phyloP scores from a whole-genome alignment of 2,888 invertebrate species.

The Ormia ochracea region DNA sequence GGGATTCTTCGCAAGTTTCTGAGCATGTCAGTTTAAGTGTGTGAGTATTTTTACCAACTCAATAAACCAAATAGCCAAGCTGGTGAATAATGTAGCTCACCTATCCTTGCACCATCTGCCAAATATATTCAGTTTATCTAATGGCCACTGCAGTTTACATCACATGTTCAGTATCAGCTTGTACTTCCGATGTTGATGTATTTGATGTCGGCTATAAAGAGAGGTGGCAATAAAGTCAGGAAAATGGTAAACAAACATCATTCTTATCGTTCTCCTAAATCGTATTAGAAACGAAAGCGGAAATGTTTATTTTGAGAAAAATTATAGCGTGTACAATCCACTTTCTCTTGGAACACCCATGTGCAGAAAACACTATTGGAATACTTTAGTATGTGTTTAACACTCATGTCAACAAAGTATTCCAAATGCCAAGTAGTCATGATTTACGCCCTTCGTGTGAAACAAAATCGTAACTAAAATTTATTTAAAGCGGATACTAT shows the following conservation, averaged over 20 bases:
- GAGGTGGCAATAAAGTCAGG: constrained; percentile 54
- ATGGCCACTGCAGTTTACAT: constrained; percentile 27
- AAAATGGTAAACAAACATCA: constrained; percentile 41
- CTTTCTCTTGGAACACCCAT: background rate
- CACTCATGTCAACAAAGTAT: constrained; percentile 82
- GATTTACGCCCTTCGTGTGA: constrained; percentile 2
- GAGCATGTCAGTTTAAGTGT: background rate
- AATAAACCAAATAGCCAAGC: constrained; percentile 16
- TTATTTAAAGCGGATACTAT: constrained; percentile 63
- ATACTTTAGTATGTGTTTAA: constrained; percentile 25
- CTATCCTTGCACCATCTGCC: background rate
- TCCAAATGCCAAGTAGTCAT: background rate
- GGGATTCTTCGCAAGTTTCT: background rate
- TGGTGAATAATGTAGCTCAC: background rate
- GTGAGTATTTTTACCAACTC: background rate
- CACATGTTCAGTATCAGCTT: background rate
- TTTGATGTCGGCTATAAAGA: constrained; percentile 9
- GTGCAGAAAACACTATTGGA: background rate
- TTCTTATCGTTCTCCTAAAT: constrained; percentile 5
- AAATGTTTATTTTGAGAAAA: constrained; percentile 31
- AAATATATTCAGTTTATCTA: constrained; percentile 26
- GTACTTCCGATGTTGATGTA: constrained; percentile 19
- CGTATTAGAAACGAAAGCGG: constrained; percentile 39
- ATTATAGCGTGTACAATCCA: constrained; percentile 81
- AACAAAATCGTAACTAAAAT: constrained; percentile 51